A percentile compares a stretch with the other conserved stretches of the same genome.
phyloP scores from a whole-genome alignment of 2,888 invertebrate genomes.

The Anoncus sp. region DNA sequence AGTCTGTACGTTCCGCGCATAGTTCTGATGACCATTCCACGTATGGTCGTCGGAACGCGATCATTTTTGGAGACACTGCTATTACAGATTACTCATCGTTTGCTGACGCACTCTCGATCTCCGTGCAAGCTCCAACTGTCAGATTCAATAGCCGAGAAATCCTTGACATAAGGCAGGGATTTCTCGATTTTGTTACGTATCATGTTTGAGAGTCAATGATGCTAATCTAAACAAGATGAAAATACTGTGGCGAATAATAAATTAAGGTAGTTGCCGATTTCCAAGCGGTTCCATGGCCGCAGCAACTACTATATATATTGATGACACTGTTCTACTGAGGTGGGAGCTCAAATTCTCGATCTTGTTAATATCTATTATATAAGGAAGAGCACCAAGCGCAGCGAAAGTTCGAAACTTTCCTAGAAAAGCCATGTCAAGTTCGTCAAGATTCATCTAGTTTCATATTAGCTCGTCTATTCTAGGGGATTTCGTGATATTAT shows the following conservation, averaged over 20 bases:
- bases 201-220: background rate
- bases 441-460: background rate
- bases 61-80: slow-evolving; percentile 15
- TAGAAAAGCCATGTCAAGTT: background rate
- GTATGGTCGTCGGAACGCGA: slow-evolving; percentile 38
- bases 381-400: background rate
- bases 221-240: no score
- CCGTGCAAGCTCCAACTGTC: background rate
- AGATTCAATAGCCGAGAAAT: background rate
- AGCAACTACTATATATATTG: no score
- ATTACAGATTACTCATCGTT: slow-evolving; percentile 14
- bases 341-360: background rate
- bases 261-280: no score
- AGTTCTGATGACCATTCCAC: slow-evolving; percentile 31
- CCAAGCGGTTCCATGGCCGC: no score
- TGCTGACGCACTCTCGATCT: slow-evolving; percentile 12
- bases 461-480: background rate
- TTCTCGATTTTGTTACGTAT: background rate
- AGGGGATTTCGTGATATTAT: background rate
- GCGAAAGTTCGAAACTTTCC: background rate
- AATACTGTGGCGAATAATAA: no score
- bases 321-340: no score
- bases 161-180: background rate
- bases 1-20: slow-evolving; percentile 35
- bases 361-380: background rate